These are phyloP conservation scores for Sesamia nonagrioides DNA, from an alignment of 1,140 invertebrate genomes.

Conservation along the genomic window DNA sequence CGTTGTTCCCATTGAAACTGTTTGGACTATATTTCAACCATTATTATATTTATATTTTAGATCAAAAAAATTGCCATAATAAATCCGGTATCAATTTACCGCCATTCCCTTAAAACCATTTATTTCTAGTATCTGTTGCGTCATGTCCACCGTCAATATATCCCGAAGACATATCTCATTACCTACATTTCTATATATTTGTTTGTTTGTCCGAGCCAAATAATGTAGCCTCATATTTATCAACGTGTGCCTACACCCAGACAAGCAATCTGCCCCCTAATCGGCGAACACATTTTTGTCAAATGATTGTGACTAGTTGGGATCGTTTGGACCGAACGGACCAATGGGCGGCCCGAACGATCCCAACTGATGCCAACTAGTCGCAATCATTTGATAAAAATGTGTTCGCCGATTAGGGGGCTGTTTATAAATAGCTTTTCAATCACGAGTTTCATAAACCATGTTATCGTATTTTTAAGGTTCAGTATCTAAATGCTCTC, in stretches of 20 bases:
- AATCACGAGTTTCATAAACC: neutral
- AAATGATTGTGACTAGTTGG: too few relatives aligned
- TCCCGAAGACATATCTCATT: conserved; percentile 24
- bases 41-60: too few relatives aligned
- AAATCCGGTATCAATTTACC: neutral
- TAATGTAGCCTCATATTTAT: neutral
- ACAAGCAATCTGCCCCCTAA: neutral
- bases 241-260: neutral
- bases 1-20: too few relatives aligned
- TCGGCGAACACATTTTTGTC: too few relatives aligned
- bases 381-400: too few relatives aligned
- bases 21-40: too few relatives aligned
- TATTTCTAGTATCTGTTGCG: neutral
- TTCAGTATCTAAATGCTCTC: too few relatives aligned
- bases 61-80: neutral
- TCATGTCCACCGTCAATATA: neutral
- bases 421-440: neutral
- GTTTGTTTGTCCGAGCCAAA: conserved; percentile 20
- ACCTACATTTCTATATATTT: neutral
- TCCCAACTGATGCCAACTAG: too few relatives aligned
- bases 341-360: too few relatives aligned
- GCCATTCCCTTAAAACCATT: neutral
- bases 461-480: neutral
- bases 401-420: too few relatives aligned
- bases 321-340: too few relatives aligned